Evolutionary conservation across 2,888 invertebrate genomes (phyloP).

Genomic region (Scaptomyza cyrtandrae): DNA sequence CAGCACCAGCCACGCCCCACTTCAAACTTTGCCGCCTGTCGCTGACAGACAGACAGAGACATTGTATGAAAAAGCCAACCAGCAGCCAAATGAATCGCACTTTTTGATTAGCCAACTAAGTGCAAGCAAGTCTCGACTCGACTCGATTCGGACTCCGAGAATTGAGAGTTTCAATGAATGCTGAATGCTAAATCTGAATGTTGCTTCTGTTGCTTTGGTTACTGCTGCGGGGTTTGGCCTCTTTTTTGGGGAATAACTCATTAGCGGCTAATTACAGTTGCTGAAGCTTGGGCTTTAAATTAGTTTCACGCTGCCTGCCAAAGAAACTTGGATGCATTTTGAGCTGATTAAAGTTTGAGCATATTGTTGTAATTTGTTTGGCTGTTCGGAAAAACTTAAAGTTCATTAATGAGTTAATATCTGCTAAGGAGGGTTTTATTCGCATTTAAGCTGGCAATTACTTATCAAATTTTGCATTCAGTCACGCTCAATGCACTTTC

Average conservation of each 20-base stretch:
- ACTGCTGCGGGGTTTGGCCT: neutral
- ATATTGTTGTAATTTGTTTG: constrained; percentile 10
- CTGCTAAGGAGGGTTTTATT: neutral
- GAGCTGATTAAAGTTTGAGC: constrained; percentile 36
- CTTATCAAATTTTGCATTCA: constrained; percentile 25
- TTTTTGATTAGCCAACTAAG: constrained; percentile 68
- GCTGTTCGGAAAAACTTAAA: neutral
- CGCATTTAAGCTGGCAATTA: constrained; percentile 44
- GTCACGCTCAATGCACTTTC: constrained; percentile 34
- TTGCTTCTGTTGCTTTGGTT: constrained; percentile 20
- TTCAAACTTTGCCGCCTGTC: constrained; percentile 15
- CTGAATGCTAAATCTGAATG: neutral
- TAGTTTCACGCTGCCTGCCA: constrained; percentile 41
- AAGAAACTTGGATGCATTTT: constrained; percentile 25
- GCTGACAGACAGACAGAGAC: constrained; percentile 17
- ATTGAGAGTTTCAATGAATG: constrained; percentile 5
- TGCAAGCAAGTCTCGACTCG: constrained; percentile 10
- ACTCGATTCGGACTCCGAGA: constrained; percentile 5
- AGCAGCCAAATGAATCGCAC: constrained; percentile 64
- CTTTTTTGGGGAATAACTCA: constrained; percentile 54
- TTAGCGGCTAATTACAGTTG: constrained; percentile 65
- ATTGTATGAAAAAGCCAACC: constrained; percentile 43
- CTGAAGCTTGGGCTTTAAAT: constrained; percentile 55
- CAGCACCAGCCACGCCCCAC: constrained; percentile 43
- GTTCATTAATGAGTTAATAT: neutral